These are phyloP conservation scores for Leucophenga varia DNA, from an alignment of 1,140 invertebrate species.

Conservation along the genomic window DNA sequence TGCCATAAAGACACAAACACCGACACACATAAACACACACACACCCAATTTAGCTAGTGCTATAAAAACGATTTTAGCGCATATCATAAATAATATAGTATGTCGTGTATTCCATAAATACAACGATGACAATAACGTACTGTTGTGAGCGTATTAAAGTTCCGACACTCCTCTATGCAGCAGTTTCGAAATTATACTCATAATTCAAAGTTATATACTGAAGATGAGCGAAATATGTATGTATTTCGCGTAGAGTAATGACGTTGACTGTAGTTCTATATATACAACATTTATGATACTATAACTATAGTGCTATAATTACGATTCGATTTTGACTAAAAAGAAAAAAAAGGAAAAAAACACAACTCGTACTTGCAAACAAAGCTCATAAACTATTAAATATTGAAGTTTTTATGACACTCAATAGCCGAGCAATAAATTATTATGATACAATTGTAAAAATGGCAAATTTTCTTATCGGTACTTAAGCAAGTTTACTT, in stretches of 20 bases:
- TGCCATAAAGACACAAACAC: conserved; percentile 47
- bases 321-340: too few relatives aligned
- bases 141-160: too few relatives aligned
- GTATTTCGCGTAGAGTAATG: too few relatives aligned
- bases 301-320: too few relatives aligned
- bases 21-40: conserved; percentile 48
- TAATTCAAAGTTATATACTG: too few relatives aligned
- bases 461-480: conserved; percentile 53
- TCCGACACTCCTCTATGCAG: too few relatives aligned
- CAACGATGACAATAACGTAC: not conserved
- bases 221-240: too few relatives aligned
- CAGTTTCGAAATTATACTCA: too few relatives aligned
- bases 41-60: conserved; percentile 52
- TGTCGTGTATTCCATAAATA: conserved; percentile 9
- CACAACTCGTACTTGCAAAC: too few relatives aligned
- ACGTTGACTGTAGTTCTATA: too few relatives aligned
- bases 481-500: conserved; percentile 52
- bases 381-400: conserved; percentile 54
- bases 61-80: conserved; percentile 55
- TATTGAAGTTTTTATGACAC: conserved; percentile 55
- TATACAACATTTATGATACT: too few relatives aligned
- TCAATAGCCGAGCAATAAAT: conserved; percentile 49
- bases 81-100: conserved; percentile 47
- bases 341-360: too few relatives aligned
- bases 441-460: conserved; percentile 54